Percentiles rank a stretch among this genome's conserved stretches.
Evolutionary conservation across 2,888 invertebrate species (phyloP).

Genomic region (Heliconius hortense): DNA sequence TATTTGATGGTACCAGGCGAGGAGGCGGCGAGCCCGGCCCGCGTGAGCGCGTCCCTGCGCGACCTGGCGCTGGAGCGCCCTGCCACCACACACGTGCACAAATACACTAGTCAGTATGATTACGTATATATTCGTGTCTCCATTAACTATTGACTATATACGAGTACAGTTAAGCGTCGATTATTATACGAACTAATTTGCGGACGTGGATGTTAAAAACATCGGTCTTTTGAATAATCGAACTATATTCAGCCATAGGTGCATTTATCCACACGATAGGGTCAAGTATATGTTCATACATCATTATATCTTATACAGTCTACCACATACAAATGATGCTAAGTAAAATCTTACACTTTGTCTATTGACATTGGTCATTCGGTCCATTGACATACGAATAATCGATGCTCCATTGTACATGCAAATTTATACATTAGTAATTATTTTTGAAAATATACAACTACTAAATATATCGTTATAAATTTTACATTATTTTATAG

Average conservation of each 20-base stretch:
- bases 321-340: background rate
- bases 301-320: background rate
- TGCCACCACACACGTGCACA: constrained; percentile 58
- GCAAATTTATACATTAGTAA: no score
- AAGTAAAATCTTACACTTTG: background rate
- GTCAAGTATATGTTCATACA: background rate
- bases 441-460: no score
- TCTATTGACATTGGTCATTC: background rate
- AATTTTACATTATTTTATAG: constrained; percentile 51
- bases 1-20: constrained; percentile 44
- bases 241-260: background rate
- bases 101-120: constrained; percentile 53
- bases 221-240: no score
- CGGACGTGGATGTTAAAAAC: background rate
- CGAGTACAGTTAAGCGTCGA: no score
- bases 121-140: background rate
- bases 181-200: background rate
- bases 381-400: no score
- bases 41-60: constrained; percentile 57
- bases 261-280: background rate
- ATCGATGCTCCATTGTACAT: no score
- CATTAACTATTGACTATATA: background rate
- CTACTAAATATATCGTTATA: background rate
- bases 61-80: constrained; percentile 61
- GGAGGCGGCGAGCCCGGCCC: constrained; percentile 20